phyloP scores from a whole-genome alignment of 2,113 vertebrate genomes.

The Ammospiza caudacuta region DNA sequence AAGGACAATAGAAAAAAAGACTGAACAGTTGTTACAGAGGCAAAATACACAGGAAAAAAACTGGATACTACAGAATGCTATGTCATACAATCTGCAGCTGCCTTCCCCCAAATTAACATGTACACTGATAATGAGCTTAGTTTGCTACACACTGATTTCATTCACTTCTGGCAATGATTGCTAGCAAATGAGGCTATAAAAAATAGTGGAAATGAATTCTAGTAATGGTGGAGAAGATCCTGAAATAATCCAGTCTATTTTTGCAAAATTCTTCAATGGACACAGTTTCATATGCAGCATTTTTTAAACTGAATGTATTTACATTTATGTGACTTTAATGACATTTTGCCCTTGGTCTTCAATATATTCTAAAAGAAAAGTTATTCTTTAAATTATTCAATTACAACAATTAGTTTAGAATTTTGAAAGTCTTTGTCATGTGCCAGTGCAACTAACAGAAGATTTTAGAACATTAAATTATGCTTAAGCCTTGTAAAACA shows the following conservation, averaged over 20 bases:
- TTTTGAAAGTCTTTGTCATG: background rate
- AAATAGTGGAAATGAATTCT: background rate
- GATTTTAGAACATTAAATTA: background rate
- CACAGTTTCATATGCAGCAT: background rate
- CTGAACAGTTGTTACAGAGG: background rate
- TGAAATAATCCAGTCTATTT: background rate
- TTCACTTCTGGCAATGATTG: background rate
- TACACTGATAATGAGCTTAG: background rate
- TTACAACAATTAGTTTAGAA: background rate
- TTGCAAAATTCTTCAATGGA: background rate
- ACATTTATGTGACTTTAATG: background rate
- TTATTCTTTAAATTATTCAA: background rate
- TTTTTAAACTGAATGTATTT: background rate
- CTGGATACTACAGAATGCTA: background rate
- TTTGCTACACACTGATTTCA: background rate
- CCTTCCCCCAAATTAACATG: background rate
- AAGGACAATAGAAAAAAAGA: background rate
- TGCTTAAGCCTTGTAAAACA: background rate
- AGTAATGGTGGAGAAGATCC: background rate
- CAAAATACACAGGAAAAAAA: background rate
- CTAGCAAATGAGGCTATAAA: background rate
- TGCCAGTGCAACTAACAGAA: background rate
- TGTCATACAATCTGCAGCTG: conserved; percentile 9
- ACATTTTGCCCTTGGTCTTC: background rate
- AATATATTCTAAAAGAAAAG: background rate